Conservation (phyloP, 2,888 invertebrate genomes). For the Leptinotarsa rubiginosa region DNA sequence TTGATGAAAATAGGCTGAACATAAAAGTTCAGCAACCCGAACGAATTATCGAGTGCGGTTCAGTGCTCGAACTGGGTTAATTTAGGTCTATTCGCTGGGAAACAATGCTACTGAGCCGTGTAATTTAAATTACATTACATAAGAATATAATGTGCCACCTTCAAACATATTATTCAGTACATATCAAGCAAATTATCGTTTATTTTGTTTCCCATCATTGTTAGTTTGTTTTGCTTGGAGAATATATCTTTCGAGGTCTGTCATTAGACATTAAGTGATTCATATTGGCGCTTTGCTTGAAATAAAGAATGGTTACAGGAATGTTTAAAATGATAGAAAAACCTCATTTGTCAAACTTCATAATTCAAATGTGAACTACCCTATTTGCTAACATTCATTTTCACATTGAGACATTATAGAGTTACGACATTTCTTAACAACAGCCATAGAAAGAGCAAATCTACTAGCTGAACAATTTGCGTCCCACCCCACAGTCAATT, state of each 20-base stretch:
- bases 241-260: background rate
- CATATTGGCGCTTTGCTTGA: background rate
- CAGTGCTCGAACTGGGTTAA: conserved; percentile 9
- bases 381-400: too few relatives aligned
- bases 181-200: background rate
- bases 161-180: background rate
- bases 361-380: too few relatives aligned
- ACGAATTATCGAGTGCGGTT: conserved; percentile 2
- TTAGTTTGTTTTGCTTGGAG: background rate
- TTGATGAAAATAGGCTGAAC: background rate
- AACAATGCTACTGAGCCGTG: conserved; percentile 24
- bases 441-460: too few relatives aligned
- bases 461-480: too few relatives aligned
- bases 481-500: too few relatives aligned
- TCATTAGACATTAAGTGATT: background rate
- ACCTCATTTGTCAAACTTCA: too few relatives aligned
- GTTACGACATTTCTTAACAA: too few relatives aligned
- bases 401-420: too few relatives aligned
- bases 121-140: conserved; percentile 36
- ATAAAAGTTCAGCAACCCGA: conserved; percentile 18
- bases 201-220: conserved; percentile 12
- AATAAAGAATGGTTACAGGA: too few relatives aligned
- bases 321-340: too few relatives aligned
- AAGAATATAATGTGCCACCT: conserved; percentile 13
- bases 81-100: conserved; percentile 19